phyloP scores from a whole-genome alignment of 1,140 invertebrate species.

The Achatina immaculata region DNA sequence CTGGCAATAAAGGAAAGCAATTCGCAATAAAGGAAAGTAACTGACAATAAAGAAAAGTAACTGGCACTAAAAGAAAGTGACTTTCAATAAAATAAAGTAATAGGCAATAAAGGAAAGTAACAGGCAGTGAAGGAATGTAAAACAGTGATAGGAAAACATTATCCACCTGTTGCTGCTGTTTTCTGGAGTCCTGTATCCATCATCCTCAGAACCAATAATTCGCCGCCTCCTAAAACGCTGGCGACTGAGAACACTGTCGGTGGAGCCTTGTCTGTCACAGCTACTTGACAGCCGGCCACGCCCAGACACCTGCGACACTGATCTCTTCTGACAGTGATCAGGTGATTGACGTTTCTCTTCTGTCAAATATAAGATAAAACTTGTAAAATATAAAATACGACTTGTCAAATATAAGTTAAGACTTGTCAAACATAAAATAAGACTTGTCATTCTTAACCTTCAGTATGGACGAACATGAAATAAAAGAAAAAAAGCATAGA shows the following conservation, averaged over 20 bases:
- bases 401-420: too few species aligned
- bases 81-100: too few species aligned
- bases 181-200: constrained; percentile 14
- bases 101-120: too few species aligned
- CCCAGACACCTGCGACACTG: background rate
- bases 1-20: too few species aligned
- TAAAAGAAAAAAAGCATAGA: too few species aligned
- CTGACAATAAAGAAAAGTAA: too few species aligned
- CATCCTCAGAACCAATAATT: constrained; percentile 17
- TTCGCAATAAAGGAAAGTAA: too few species aligned
- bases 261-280: background rate
- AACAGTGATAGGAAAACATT: background rate
- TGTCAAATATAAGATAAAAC: background rate
- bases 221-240: constrained; percentile 7
- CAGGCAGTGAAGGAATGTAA: background rate
- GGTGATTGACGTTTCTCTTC: constrained; percentile 25
- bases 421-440: too few species aligned
- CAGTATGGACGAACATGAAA: too few species aligned
- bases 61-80: too few species aligned
- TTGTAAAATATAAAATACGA: too few species aligned
- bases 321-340: background rate
- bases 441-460: too few species aligned
- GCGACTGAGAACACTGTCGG: background rate
- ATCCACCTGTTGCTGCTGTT: background rate
- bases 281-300: background rate